Conservation (phyloP, 1,140 invertebrate species). For the Diplogasteroides magnus region DNA sequence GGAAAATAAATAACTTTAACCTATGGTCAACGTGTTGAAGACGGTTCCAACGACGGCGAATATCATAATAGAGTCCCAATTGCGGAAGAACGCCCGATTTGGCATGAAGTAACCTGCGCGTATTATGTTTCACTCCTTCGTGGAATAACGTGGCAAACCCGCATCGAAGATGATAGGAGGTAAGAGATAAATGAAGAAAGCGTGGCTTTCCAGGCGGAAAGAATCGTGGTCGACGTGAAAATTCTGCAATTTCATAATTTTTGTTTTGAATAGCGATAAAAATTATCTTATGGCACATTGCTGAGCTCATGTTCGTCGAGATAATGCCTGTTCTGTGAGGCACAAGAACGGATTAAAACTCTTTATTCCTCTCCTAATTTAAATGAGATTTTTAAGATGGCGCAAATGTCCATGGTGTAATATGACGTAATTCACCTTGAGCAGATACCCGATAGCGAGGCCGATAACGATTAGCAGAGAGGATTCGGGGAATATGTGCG, state of each 20-base stretch:
- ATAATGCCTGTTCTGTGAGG: too few relatives aligned
- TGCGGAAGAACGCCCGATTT: slow-evolving; percentile 87
- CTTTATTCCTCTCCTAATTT: too few relatives aligned
- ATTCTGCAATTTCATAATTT: slow-evolving; percentile 1
- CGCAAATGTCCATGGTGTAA: not conserved
- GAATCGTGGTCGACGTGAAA: slow-evolving; percentile 4
- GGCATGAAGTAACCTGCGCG: slow-evolving; percentile 93
- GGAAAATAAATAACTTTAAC: slow-evolving; percentile 7
- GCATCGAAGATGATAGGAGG: slow-evolving; percentile 59
- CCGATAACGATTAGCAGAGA: slow-evolving; percentile 52
- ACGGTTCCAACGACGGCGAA: slow-evolving; percentile 78
- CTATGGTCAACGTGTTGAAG: slow-evolving; percentile 51
- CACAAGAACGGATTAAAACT: too few relatives aligned
- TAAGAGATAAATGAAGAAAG: slow-evolving; percentile 51
- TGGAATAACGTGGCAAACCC: slow-evolving; percentile 28
- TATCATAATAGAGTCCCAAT: slow-evolving; percentile 86
- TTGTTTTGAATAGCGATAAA: too few relatives aligned
- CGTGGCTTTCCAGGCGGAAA: slow-evolving; percentile 37
- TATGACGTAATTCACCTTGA: slow-evolving; percentile 20
- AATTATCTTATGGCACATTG: too few relatives aligned
- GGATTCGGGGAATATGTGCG: slow-evolving; percentile 46
- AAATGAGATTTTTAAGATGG: too few relatives aligned
- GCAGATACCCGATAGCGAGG: slow-evolving; percentile 39
- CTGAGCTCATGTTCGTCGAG: too few relatives aligned
- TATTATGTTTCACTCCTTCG: not conserved